Percentiles rank a stretch among this genome's conserved stretches.
phyloP scores from a whole-genome alignment of 2,113 vertebrate species.

The Aix galericulata region DNA sequence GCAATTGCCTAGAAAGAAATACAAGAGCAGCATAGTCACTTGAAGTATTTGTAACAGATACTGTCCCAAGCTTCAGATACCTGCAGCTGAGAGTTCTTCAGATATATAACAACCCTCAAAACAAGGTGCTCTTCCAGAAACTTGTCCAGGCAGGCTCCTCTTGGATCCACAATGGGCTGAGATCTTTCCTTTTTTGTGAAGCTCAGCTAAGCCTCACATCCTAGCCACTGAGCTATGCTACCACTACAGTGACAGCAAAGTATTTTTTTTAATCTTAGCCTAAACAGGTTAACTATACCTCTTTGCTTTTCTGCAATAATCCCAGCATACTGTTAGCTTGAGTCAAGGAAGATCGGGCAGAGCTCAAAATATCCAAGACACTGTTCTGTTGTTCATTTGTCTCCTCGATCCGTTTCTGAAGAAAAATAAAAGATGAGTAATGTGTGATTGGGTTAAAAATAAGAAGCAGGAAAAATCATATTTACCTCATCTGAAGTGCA shows the following conservation, averaged over 20 bases:
- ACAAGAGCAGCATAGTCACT: background rate
- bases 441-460: background rate
- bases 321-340: constrained; percentile 76
- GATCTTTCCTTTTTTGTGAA: background rate
- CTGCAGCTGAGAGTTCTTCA: background rate
- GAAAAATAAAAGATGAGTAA: background rate
- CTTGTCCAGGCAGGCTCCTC: background rate
- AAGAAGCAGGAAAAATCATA: background rate
- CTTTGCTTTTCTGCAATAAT: constrained; percentile 82
- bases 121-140: background rate
- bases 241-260: background rate
- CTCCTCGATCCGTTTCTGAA: constrained; percentile 81
- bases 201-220: background rate
- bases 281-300: constrained; percentile 72
- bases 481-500: background rate
- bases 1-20: background rate
- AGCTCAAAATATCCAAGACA: constrained; percentile 74
- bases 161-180: background rate
- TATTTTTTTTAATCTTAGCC: background rate
- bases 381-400: constrained; percentile 75
- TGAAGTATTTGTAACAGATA: background rate
- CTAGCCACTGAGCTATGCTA: background rate
- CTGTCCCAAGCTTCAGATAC: background rate
- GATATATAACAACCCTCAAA: background rate
- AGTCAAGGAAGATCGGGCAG: constrained; percentile 79